Evolutionary conservation across 2,888 invertebrate species (phyloP).

Genomic region (Chironomus tentans): DNA sequence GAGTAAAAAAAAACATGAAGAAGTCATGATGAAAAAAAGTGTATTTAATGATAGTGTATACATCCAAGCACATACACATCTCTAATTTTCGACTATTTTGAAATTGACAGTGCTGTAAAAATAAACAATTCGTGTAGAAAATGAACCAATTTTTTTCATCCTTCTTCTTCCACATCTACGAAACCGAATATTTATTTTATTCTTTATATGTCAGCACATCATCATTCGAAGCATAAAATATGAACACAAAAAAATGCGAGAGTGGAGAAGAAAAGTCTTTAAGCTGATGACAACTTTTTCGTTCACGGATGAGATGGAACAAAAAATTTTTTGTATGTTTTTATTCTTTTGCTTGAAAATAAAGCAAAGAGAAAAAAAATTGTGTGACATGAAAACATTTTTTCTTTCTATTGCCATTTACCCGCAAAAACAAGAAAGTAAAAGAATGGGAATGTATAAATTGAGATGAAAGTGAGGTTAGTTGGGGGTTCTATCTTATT

Average conservation of each 20-base stretch:
- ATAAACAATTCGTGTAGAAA: slow-evolving; percentile 6
- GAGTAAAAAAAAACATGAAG: too few relatives aligned
- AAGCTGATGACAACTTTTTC: not conserved
- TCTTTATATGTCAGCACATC: not conserved
- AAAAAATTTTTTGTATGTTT: not conserved
- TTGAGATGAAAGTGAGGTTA: too few relatives aligned
- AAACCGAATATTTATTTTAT: too few relatives aligned
- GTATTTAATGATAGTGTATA: not conserved
- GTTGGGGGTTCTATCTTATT: too few relatives aligned
- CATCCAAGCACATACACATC: not conserved
- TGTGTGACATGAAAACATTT: not conserved
- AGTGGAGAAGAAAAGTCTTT: not conserved
- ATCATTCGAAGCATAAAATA: not conserved
- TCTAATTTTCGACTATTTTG: not conserved
- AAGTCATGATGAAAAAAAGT: not conserved
- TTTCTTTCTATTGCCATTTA: not conserved
- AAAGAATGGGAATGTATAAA: too few relatives aligned
- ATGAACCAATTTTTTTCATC: not conserved
- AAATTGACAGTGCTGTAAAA: not conserved
- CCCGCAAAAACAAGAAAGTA: too few relatives aligned
- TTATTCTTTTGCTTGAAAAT: not conserved
- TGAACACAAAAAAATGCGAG: not conserved
- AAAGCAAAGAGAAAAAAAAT: not conserved
- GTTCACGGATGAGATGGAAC: not conserved
- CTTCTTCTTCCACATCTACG: too few relatives aligned